Conservation (phyloP, 2,113 vertebrate species). For the Hucho hucho region DNA sequence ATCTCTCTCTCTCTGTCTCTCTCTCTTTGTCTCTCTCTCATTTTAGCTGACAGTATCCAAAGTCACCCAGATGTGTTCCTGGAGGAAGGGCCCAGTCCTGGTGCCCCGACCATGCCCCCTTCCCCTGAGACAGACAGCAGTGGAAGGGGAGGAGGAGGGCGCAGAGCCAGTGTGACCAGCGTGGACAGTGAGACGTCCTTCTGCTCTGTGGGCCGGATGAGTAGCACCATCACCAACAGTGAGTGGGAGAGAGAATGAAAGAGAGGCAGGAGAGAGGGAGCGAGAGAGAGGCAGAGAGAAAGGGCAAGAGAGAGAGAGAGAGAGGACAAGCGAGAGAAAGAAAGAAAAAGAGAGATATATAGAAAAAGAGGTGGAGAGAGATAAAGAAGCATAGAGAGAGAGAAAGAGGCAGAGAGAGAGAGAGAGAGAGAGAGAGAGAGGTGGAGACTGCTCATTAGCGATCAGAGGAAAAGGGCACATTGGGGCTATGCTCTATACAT, state of each 20-base stretch:
- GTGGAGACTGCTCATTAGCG: neutral
- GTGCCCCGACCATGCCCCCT: constrained; percentile 34
- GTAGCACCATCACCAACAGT: constrained; percentile 82
- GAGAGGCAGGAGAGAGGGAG: constrained; percentile 72
- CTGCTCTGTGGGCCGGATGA: constrained; percentile 82
- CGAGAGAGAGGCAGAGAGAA: neutral
- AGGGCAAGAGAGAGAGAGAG: neutral
- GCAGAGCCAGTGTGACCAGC: constrained; percentile 84
- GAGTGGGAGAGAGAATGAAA: constrained; percentile 62
- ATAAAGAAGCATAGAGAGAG: constrained; percentile 14
- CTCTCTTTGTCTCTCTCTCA: constrained; percentile 63
- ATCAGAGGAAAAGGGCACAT: neutral
- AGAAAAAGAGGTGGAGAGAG: no score
- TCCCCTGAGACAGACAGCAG: constrained; percentile 42
- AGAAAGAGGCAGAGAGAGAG: no score
- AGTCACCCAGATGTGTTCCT: constrained; percentile 82
- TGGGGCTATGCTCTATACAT: neutral
- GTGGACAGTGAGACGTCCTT: constrained; percentile 84
- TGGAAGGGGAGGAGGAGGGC: constrained; percentile 57
- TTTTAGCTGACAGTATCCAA: constrained; percentile 85
- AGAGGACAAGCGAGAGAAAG: constrained; percentile 72
- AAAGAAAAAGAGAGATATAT: neutral
- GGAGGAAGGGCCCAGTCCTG: constrained; percentile 68
- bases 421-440: neutral
- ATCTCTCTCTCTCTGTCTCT: neutral